phyloP scores from a whole-genome alignment of 2,888 invertebrate genomes.

The Halocaridina rubra region DNA sequence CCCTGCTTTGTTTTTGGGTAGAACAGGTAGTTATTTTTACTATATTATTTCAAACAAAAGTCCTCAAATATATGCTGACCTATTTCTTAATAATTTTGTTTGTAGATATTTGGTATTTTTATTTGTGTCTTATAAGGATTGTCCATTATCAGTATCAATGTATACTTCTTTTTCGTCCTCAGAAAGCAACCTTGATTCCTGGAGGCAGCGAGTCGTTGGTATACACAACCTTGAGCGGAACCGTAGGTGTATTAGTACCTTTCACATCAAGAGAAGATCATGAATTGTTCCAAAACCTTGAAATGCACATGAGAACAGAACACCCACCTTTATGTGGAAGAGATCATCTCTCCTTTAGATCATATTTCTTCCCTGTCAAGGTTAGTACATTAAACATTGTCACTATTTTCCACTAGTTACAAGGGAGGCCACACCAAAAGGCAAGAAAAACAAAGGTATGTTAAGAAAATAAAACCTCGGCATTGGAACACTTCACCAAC shows the following conservation, averaged over 20 bases:
- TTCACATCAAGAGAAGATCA: conserved; percentile 97
- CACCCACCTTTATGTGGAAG: conserved; percentile 95
- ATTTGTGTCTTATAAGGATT: too few relatives aligned
- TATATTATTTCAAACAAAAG: too few relatives aligned
- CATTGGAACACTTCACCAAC: background rate
- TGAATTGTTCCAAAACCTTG: conserved; percentile 98
- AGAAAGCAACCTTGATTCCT: conserved; percentile 93
- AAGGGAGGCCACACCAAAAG: background rate
- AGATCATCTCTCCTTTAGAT: conserved; percentile 96
- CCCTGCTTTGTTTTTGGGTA: background rate
- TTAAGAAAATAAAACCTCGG: background rate
- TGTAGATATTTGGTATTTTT: too few relatives aligned
- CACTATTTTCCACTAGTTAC: background rate
- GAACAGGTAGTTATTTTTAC: too few relatives aligned
- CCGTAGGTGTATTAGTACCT: conserved; percentile 92
- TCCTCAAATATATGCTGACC: too few relatives aligned
- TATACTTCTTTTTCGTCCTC: conserved; percentile 36
- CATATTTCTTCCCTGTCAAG: conserved; percentile 97
- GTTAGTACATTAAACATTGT: conserved; percentile 71
- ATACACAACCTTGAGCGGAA: conserved; percentile 93
- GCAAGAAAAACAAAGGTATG: background rate
- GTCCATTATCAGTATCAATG: too few relatives aligned
- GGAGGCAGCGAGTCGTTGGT: conserved; percentile 97
- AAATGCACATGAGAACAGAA: conserved; percentile 99
- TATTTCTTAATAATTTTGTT: too few relatives aligned